These are phyloP conservation scores for Diuraphis noxia DNA, from an alignment of 1,140 invertebrate genomes.

Conservation along the genomic window DNA sequence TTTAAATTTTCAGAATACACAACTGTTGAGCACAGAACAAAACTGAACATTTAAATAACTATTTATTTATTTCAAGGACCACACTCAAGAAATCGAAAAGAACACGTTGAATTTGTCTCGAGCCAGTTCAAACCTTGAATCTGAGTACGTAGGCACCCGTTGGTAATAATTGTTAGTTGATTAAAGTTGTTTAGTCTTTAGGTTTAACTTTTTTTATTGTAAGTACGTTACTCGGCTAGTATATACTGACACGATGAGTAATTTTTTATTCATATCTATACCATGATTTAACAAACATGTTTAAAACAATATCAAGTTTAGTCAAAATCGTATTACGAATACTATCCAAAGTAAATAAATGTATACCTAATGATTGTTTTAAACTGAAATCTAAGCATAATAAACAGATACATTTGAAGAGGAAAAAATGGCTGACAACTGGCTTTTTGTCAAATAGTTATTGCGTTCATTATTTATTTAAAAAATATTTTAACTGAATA, in stretches of 20 bases:
- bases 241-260: neutral
- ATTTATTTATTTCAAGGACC: neutral
- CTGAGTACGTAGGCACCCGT: neutral
- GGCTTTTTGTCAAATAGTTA: neutral
- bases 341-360: neutral
- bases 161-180: neutral
- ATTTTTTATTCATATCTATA: neutral
- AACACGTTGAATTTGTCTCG: neutral
- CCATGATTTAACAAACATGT: neutral
- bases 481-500: slow-evolving; percentile 10
- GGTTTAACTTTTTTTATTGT: neutral
- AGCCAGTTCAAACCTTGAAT: neutral
- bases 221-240: neutral
- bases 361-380: neutral
- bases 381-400: neutral
- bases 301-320: neutral
- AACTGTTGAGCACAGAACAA: neutral
- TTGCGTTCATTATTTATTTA: neutral
- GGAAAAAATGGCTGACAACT: neutral
- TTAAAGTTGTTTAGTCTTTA: neutral
- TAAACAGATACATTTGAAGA: neutral
- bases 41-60: neutral
- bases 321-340: neutral
- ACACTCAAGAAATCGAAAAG: neutral
- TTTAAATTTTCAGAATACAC: neutral